These are phyloP conservation scores for Chlorocebus sabaeus DNA, from an alignment of 2,113 vertebrate species.

Conservation along the genomic window DNA sequence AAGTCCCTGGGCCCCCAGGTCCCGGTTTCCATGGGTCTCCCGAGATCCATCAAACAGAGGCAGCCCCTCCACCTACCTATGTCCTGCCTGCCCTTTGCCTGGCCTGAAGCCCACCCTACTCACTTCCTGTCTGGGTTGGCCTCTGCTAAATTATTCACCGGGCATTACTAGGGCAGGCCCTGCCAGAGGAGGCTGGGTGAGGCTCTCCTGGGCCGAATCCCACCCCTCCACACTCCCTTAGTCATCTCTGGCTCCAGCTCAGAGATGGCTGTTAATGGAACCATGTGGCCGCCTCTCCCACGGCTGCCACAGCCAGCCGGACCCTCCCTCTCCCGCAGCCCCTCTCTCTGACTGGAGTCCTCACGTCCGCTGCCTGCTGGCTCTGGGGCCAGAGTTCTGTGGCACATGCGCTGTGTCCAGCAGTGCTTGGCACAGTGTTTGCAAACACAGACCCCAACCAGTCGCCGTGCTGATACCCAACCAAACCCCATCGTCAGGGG, in stretches of 20 bases:
- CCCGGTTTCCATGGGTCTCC: not conserved
- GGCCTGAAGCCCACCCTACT: accelerated
- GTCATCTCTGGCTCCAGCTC: slow-evolving; percentile 30
- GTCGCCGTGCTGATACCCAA: accelerated
- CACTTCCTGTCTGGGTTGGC: not conserved
- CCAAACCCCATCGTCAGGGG: not conserved
- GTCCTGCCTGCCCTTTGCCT: not conserved
- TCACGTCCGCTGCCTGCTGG: not conserved
- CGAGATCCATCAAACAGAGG: not conserved
- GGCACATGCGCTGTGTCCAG: not conserved
- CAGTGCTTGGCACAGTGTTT: not conserved
- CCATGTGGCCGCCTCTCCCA: not conserved
- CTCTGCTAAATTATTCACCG: not conserved
- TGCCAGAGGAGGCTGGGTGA: not conserved
- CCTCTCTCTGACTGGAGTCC: not conserved
- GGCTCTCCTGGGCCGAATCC: not conserved
- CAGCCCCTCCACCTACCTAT: too few species aligned
- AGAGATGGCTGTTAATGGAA: not conserved
- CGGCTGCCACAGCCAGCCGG: accelerated
- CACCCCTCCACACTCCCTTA: not conserved
- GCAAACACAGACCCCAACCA: not conserved
- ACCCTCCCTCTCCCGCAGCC: not conserved
- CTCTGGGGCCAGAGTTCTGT: not conserved
- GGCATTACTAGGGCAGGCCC: not conserved
- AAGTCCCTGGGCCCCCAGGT: not conserved